These are phyloP conservation scores for Phylloscopus trochiloides DNA, from an alignment of 2,113 vertebrate species.

Conservation along the genomic window DNA sequence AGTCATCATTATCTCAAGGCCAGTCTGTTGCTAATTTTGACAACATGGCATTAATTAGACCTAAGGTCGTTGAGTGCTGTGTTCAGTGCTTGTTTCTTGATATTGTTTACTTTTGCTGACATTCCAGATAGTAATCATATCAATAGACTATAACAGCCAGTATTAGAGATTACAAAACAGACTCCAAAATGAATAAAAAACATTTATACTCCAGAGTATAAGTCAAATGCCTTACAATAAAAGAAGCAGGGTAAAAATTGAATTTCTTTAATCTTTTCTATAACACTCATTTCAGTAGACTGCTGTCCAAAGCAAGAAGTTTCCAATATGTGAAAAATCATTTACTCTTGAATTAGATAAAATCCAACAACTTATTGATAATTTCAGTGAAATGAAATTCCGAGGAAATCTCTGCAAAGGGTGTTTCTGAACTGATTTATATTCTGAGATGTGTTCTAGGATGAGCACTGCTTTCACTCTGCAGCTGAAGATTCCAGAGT, in stretches of 20 bases:
- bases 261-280: background rate
- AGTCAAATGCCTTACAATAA: background rate
- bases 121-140: background rate
- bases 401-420: background rate
- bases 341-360: background rate
- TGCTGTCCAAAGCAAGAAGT: background rate
- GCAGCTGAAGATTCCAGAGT: background rate
- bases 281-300: background rate
- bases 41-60: background rate
- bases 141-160: background rate
- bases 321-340: background rate
- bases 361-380: background rate
- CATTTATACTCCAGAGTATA: background rate
- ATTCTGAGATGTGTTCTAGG: background rate
- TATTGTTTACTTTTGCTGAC: background rate
- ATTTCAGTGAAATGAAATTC: background rate
- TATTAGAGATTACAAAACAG: background rate
- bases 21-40: background rate
- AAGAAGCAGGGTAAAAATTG: rapidly evolving
- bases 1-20: background rate
- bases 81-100: background rate
- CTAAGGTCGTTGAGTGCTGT: background rate
- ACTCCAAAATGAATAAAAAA: background rate
- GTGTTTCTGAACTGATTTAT: background rate
- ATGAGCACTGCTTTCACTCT: background rate